Percentiles rank a stretch among this genome's conserved stretches.
phyloP scores from a whole-genome alignment of 2,888 invertebrate species.

The Drosophila cracens region DNA sequence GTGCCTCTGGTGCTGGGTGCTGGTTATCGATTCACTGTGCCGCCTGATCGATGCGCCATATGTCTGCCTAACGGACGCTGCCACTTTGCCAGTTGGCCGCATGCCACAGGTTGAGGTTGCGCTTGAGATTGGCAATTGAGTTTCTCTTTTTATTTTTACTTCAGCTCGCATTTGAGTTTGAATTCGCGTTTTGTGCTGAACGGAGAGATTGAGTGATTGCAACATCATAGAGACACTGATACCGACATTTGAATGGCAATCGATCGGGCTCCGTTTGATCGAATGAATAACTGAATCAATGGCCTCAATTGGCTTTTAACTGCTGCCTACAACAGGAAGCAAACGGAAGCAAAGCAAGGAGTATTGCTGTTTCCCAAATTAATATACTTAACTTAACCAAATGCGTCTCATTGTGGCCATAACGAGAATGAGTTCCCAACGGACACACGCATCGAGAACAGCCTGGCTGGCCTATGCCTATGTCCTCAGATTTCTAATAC shows the following conservation, averaged over 20 bases:
- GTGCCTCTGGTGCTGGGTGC: slow-evolving; percentile 6
- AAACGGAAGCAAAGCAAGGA: neutral
- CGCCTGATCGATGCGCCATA: slow-evolving; percentile 59
- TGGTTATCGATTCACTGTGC: slow-evolving; percentile 39
- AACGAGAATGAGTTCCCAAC: slow-evolving; percentile 47
- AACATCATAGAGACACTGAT: slow-evolving; percentile 16
- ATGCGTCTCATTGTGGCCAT: slow-evolving; percentile 43
- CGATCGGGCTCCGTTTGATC: slow-evolving; percentile 21
- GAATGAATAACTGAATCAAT: slow-evolving; percentile 24
- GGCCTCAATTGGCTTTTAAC: slow-evolving; percentile 17
- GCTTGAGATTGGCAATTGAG: slow-evolving; percentile 18
- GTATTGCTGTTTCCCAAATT: slow-evolving; percentile 4
- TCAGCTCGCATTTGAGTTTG: slow-evolving; percentile 4
- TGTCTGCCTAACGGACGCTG: slow-evolving; percentile 42
- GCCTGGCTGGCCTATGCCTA: slow-evolving; percentile 60
- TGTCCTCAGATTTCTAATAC: slow-evolving; percentile 64
- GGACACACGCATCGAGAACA: slow-evolving; percentile 32
- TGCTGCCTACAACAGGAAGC: slow-evolving; percentile 9
- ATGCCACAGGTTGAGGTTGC: slow-evolving; percentile 55
- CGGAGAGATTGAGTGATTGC: slow-evolving; percentile 15
- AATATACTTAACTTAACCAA: slow-evolving; percentile 11
- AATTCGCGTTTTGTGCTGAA: slow-evolving; percentile 8
- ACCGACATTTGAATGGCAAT: slow-evolving; percentile 35
- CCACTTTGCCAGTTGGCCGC: slow-evolving; percentile 41
- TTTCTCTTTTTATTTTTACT: slow-evolving; percentile 5